Evolutionary conservation across 2,888 invertebrate species (phyloP).

Genomic region (Alloscopus bannaensis): DNA sequence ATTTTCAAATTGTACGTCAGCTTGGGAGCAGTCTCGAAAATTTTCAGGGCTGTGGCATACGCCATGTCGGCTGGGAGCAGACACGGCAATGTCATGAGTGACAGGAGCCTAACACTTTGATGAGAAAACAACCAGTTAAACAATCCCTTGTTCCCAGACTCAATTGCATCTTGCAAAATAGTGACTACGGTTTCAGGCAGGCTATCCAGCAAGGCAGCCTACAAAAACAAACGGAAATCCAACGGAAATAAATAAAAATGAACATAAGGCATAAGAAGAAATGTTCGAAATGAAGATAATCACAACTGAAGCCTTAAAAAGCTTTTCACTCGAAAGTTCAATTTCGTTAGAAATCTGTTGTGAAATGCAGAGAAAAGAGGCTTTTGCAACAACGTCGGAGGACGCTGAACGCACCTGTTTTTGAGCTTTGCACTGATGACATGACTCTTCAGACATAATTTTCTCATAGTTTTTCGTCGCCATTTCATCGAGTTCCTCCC

Average conservation of each 20-base stretch:
- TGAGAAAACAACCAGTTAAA: conserved; percentile 93
- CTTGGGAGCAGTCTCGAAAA: conserved; percentile 77
- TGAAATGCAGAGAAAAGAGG: too few species aligned
- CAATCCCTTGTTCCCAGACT: conserved; percentile 92
- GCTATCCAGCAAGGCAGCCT: conserved; percentile 91
- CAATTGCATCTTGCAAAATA: conserved; percentile 94
- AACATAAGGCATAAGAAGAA: too few species aligned
- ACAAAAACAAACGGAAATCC: conserved; percentile 53
- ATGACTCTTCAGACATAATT: conserved; percentile 88
- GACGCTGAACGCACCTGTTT: conserved; percentile 84
- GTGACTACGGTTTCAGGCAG: conserved; percentile 93
- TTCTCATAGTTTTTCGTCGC: conserved; percentile 74
- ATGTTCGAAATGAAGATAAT: too few species aligned
- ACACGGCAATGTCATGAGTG: conserved; percentile 89
- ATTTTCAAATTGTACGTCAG: conserved; percentile 79
- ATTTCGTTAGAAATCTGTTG: too few species aligned
- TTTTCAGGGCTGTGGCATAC: conserved; percentile 91
- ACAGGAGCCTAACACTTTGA: conserved; percentile 86
- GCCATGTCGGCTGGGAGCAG: conserved; percentile 91
- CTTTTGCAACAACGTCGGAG: too few species aligned
- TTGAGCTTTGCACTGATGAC: conserved; percentile 90
- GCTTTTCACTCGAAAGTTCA: too few species aligned
- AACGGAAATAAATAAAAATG: conserved; percentile 22
- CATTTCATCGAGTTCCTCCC: conserved; percentile 83
- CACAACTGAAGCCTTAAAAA: too few species aligned